phyloP scores from a whole-genome alignment of 2,888 invertebrate species.

The Chaitophorus viminalis region DNA sequence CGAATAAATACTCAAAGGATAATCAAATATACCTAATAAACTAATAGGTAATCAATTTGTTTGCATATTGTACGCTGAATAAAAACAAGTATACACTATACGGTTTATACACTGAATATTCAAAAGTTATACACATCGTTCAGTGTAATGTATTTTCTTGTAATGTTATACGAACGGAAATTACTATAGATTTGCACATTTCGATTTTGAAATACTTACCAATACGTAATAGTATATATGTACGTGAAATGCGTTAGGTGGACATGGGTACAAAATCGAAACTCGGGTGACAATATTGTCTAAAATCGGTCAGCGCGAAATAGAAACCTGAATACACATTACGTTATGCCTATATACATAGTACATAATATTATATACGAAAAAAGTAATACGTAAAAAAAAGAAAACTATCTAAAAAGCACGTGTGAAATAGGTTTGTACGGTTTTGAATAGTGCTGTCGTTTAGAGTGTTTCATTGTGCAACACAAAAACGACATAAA shows the following conservation, averaged over 20 bases:
- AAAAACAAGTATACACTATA: neutral
- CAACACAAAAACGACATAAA: conserved; percentile 51
- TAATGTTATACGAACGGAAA: neutral
- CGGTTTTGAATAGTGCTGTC: conserved; percentile 50
- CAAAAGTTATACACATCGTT: neutral
- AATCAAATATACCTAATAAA: neutral
- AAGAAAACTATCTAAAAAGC: neutral
- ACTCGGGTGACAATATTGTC: neutral
- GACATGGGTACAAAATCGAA: neutral
- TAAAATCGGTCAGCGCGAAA: neutral
- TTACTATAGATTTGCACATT: neutral
- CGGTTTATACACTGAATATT: neutral
- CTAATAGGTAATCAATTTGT: too few species aligned
- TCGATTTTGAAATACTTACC: neutral
- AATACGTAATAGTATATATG: neutral
- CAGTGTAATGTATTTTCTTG: neutral
- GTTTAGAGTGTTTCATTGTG: conserved; percentile 55
- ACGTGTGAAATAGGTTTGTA: conserved; percentile 43
- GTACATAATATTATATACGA: too few species aligned
- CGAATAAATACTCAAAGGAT: neutral
- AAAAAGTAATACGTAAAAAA: neutral
- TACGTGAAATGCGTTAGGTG: neutral
- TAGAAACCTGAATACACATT: conserved; percentile 5
- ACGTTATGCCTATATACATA: too few species aligned
- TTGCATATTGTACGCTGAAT: neutral